Evolutionary conservation across 2,888 invertebrate genomes (phyloP), one percentile per base, ranked within the genome.

Genomic region (Chrysolina haemoptera): DNA sequence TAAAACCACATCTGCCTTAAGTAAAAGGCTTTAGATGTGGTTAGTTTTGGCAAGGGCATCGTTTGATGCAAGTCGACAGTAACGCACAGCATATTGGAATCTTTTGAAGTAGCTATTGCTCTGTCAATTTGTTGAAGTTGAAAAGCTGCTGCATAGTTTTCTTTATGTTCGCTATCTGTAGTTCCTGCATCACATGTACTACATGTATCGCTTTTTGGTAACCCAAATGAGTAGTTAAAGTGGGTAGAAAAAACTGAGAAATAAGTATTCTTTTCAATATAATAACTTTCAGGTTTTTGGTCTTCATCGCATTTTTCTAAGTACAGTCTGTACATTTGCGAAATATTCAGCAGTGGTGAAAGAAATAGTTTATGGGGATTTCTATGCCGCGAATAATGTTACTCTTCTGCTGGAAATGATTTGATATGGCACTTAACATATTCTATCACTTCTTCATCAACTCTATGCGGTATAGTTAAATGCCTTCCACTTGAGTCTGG

Each of bases 1-100:
- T 80, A 80, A 14, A 79, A 75, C 79, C 80, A 82, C 63, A 80
- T 70, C 75, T 82, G 80, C 1, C 79, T n/a, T 10, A 78, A 65
- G 53, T 80, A 79, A 70, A 81, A 80, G 9, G 80, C 76, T 55
- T 80, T 76, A 18, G 70, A 76, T 16, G 78, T 78, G 4, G 76
- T 75, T 9, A 80, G 62, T 71, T 76, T 80, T 10, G 78, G 79
- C 14, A 50, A 6, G 1, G 48, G 80, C 74, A 78, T 75, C 0
- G 79, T 80, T 73, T 81, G 79, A 62, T 80, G 81, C 10, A 78
- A 40, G 50, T 82, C 79, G 48, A 81, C 64, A n/a, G 76, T 81
- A 8, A 80, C 22, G 65, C 80, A 80, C 5, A 35, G 16, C 10
- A 67, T 59, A 41, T 75, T 62, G 11, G 35, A 20, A 11, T 63